These are phyloP conservation scores for Stegostoma tigrinum DNA, from an alignment of 2,113 vertebrate genomes.

Conservation along the genomic window DNA sequence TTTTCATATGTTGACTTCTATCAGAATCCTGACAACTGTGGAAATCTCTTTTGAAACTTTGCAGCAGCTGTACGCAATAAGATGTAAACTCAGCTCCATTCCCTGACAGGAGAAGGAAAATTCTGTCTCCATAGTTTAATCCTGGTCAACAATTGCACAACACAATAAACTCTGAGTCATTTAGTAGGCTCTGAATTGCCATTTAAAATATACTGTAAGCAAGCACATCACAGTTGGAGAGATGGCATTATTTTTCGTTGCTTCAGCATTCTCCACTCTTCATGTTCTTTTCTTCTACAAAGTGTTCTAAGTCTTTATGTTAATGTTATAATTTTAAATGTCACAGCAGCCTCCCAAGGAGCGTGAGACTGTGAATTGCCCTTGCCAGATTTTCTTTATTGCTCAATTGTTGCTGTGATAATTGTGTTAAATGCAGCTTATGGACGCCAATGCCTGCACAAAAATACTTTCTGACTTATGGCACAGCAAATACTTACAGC, in stretches of 20 bases:
- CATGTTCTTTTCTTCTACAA: too few relatives aligned
- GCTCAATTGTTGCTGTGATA: not conserved
- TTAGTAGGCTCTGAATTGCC: not conserved
- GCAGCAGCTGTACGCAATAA: too few relatives aligned
- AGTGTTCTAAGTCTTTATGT: too few relatives aligned
- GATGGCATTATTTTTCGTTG: not conserved
- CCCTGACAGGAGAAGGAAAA: not conserved
- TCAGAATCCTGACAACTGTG: too few relatives aligned
- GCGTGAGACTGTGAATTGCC: not conserved
- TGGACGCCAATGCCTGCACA: not conserved
- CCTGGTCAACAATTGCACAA: not conserved
- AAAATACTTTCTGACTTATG: not conserved
- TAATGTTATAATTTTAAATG: not conserved
- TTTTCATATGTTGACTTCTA: too few relatives aligned
- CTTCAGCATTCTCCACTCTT: too few relatives aligned
- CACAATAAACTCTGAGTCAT: not conserved
- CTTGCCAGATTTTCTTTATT: not conserved
- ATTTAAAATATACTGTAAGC: not conserved
- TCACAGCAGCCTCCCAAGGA: not conserved
- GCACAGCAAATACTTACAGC: too few relatives aligned
- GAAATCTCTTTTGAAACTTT: too few relatives aligned
- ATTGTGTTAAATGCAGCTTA: not conserved
- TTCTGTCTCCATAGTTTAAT: not conserved
- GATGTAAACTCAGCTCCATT: too few relatives aligned
- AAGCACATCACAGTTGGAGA: not conserved